These are phyloP conservation scores for Calliopum simillimum DNA, from an alignment of 2,888 invertebrate species.

Conservation along the genomic window DNA sequence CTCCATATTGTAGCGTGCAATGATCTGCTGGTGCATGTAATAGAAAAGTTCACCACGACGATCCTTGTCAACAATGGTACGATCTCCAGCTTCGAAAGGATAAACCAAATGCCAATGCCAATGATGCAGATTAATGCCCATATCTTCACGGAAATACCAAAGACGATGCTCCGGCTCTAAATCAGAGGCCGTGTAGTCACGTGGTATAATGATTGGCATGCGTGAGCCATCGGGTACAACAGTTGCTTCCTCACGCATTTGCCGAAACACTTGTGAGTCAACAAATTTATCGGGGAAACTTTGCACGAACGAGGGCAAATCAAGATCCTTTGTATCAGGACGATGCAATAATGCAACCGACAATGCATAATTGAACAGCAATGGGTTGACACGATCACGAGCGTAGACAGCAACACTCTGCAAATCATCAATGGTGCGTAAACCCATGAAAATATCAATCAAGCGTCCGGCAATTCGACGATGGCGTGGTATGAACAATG, in stretches of 20 bases:
- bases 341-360: slow-evolving; percentile 81
- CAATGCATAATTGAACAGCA: slow-evolving; percentile 82
- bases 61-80: slow-evolving; percentile 73
- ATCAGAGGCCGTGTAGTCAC: slow-evolving; percentile 82
- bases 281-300: slow-evolving; percentile 76
- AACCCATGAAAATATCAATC: slow-evolving; percentile 78
- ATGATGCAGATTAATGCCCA: slow-evolving; percentile 70
- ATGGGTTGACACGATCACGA: slow-evolving; percentile 81
- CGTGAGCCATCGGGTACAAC: slow-evolving; percentile 74
- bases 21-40: slow-evolving; percentile 78
- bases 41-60: slow-evolving; percentile 83
- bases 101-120: slow-evolving; percentile 77
- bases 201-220: slow-evolving; percentile 72
- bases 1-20: slow-evolving; percentile 79
- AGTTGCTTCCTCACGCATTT: slow-evolving; percentile 71
- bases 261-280: slow-evolving; percentile 71
- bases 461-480: slow-evolving; percentile 75
- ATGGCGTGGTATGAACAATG: slow-evolving; percentile 78
- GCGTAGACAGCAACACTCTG: slow-evolving; percentile 76
- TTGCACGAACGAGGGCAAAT: slow-evolving; percentile 74
- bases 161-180: slow-evolving; percentile 80
- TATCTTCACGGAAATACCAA: slow-evolving; percentile 71
- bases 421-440: slow-evolving; percentile 78
- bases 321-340: slow-evolving; percentile 72
- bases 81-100: slow-evolving; percentile 74